Base-by-base conservation (phyloP, 2,113 vertebrate species). In the Saccopteryx leptura region DNA sequence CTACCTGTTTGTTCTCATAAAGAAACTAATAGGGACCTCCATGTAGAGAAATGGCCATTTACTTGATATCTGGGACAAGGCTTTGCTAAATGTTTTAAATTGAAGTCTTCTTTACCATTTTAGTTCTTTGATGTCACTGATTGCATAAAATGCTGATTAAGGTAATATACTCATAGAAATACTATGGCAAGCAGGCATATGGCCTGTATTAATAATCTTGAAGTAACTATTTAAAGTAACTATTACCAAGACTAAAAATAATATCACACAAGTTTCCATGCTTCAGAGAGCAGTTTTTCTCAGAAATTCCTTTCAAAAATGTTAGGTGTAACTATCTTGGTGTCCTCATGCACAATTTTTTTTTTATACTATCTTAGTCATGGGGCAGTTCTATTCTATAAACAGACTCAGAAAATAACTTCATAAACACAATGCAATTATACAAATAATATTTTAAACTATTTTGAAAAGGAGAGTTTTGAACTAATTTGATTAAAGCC, bases 401-500 rank as follows among this genome's bases (percentile, higher is more conserved):
- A 39, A 39, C 39, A 39, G 39, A 39, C 39, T 88, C 75, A 89
- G 86, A 83, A 93, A 96, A 95, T 74, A 61, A 92, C 39, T 50
- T 87, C 33, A 91, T 72, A 85, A 84, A 85, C 54, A 81, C 33
- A 80, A 7, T 12, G 46, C 90, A 88, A 19, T 87, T 83, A 95
- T 58, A 56, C 60, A 85, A 85, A 84, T 78, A 71, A 21, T 17
- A 97, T 88, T 8, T 1, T 96, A 66, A 95, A 96, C 46, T 81
- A 54, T 50, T 82, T 88, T 83, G 78, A 12, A 89, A 95, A 95
- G 91, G 84, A 65, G 63, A 0, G 28, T 80, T 96, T 96, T 88
- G 71, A 98, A 76, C 8, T 93, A 86, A 96, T 97, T 98, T 95
- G 80, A 98, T 97, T 97, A 98, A 98, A 97, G 58, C 52, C 82